Conservation (phyloP, 2,113 vertebrate species). For the Myotis davidii region DNA sequence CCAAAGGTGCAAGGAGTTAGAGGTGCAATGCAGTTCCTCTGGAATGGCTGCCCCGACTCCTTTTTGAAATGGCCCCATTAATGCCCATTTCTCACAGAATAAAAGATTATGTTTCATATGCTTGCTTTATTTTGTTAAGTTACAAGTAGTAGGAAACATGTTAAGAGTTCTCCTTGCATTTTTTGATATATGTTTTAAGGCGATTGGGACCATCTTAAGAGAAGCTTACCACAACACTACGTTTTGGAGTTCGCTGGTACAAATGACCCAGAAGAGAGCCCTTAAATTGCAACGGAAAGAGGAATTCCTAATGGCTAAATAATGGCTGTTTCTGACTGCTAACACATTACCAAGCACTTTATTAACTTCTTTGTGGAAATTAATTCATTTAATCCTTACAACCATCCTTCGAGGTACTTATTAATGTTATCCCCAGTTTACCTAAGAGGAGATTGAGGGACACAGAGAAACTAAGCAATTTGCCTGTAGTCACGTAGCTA, state of each 20-base stretch:
- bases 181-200: not conserved
- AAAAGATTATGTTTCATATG: not conserved
- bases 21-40: not conserved
- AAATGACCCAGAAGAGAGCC: not conserved
- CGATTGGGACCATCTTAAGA: not conserved
- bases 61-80: not conserved
- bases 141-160: not conserved
- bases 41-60: not conserved
- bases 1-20: not conserved
- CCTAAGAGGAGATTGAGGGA: not conserved
- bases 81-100: not conserved
- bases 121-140: constrained; percentile 1
- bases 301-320: constrained; percentile 2
- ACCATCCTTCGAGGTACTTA: not conserved
- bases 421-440: not conserved
- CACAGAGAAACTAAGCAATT: not conserved
- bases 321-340: not conserved
- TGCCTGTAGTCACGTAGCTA: not conserved
- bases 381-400: not conserved
- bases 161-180: not conserved
- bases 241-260: not conserved
- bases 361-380: constrained; percentile 23
- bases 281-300: not conserved
- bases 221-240: not conserved
- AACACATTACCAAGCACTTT: not conserved